Conservation (phyloP, 2,113 vertebrate genomes). For the Pluvianellus socialis region DNA sequence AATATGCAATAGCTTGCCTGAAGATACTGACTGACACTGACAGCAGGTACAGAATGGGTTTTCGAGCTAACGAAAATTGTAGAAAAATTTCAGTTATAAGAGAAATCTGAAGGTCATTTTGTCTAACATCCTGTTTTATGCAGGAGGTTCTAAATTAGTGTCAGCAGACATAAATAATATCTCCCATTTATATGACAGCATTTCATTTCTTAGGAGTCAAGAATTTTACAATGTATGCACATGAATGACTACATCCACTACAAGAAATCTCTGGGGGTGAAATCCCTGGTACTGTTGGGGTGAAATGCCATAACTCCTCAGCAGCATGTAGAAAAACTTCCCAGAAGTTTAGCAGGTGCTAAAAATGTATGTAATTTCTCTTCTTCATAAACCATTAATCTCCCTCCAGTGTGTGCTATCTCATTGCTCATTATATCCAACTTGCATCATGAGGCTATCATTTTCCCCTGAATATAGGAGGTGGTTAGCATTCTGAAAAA, state of each 20-base stretch:
- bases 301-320: neutral
- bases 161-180: neutral
- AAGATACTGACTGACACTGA: neutral
- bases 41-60: neutral
- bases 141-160: neutral
- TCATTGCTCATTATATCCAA: neutral
- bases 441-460: neutral
- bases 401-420: neutral
- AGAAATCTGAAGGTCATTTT: neutral
- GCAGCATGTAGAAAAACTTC: neutral
- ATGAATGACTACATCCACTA: neutral
- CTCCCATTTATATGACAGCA: neutral
- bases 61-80: neutral
- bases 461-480: neutral
- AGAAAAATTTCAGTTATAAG: neutral
- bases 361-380: neutral
- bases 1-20: neutral
- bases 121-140: neutral
- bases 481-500: neutral
- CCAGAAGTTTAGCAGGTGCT: neutral
- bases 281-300: neutral
- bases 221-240: neutral
- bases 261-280: neutral
- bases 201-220: neutral
- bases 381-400: neutral